Percentiles rank a stretch among this genome's conserved stretches.
phyloP scores from a whole-genome alignment of 2,797 vertebrate species.

The Eurystomus glaucurus region DNA sequence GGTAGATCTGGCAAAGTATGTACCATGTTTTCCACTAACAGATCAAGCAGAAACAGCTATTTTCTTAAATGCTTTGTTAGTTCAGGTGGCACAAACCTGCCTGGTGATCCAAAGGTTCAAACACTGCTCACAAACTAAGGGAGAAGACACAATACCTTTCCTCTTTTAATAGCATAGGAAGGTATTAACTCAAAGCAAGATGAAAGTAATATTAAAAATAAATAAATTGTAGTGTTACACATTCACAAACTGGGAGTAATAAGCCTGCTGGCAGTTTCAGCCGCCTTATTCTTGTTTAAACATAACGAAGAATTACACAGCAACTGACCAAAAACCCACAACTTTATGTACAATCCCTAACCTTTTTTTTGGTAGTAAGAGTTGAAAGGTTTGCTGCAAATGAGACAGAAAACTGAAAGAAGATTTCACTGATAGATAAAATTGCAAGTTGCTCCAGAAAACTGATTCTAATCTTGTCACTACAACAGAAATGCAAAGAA shows the following conservation, averaged over 20 bases:
- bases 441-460: neutral
- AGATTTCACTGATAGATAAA: neutral
- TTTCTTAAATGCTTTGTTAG: neutral
- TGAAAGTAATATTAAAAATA: neutral
- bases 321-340: neutral
- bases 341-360: neutral
- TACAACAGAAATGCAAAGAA: neutral
- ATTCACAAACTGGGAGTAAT: neutral
- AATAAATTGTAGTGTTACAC: neutral
- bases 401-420: neutral
- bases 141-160: neutral
- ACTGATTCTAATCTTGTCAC: neutral
- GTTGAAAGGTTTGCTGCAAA: neutral
- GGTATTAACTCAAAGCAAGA: neutral
- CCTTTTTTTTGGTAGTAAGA: neutral
- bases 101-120: neutral
- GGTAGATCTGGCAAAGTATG: neutral
- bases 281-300: neutral
- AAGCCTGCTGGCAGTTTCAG: neutral
- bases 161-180: neutral
- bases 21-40: neutral
- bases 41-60: neutral
- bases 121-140: neutral
- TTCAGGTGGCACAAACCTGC: neutral
- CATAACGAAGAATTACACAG: neutral